phyloP scores from a whole-genome alignment of 2,113 vertebrate genomes.

The Pterocles gutturalis region DNA sequence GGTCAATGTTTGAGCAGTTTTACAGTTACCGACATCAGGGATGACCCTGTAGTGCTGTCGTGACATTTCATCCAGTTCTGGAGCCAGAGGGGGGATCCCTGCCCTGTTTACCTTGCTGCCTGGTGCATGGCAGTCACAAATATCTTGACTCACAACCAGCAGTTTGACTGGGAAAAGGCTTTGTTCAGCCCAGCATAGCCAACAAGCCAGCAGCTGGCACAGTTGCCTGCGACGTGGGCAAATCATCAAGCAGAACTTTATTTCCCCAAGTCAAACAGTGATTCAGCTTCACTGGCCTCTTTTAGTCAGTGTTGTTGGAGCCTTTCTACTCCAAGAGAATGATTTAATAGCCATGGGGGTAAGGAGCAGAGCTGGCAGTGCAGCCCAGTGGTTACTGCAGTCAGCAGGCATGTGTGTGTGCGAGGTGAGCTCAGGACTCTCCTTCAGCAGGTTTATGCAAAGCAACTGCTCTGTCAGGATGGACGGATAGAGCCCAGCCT shows the following conservation, averaged over 20 bases:
- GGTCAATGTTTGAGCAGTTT: not conserved
- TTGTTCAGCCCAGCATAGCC: not conserved
- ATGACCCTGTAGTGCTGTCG: not conserved
- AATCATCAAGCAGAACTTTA: not conserved
- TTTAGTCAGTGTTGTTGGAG: constrained; percentile 17
- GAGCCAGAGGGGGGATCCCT: not conserved
- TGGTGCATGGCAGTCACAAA: not conserved
- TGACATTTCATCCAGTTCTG: not conserved
- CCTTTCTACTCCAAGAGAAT: not conserved
- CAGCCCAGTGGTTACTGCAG: not conserved
- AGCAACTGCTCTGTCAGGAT: not conserved
- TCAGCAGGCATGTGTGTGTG: not conserved
- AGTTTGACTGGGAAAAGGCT: not conserved
- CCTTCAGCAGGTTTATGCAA: not conserved
- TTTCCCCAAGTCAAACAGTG: constrained; percentile 13
- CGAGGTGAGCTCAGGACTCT: constrained; percentile 14
- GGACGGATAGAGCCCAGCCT: not conserved
- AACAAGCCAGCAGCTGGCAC: not conserved
- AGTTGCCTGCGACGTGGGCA: not conserved
- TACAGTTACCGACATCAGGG: not conserved
- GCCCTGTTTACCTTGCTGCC: not conserved
- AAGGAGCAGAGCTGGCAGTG: not conserved
- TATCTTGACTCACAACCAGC: not conserved
- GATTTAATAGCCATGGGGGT: not conserved
- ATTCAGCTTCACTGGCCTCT: constrained; percentile 22